Evolutionary conservation across 2,888 invertebrate species (phyloP), one percentile per base, ranked within the genome.

Genomic region (Hoplodrina blanda): DNA sequence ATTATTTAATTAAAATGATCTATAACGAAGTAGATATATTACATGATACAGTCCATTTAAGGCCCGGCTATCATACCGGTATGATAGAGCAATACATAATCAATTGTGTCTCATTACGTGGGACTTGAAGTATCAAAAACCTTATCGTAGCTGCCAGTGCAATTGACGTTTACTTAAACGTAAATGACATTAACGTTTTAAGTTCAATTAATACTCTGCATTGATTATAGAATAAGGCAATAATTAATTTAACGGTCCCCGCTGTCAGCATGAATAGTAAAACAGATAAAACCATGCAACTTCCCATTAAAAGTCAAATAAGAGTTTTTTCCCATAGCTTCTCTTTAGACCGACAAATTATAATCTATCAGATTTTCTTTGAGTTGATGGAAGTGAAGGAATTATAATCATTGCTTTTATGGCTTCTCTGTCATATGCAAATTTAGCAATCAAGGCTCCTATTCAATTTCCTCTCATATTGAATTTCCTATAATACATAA

Each of bases 361-460:
- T 73, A 62, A 46, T 52, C 33, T 33, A 37, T 46, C 15, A 46
- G 6, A 17, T 46, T 17, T 46, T 46, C 61, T 60, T 11, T 49
- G 65, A 60, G 62, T 59, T 46, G 19, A 17, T 44, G 56, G 33
- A 62, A 69, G 62, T n/a, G 13, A 64, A 62, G 62, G 57, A 68
- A 64, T 60, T 71, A 68, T 19, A 66, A 73, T 80, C 50, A 80
- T 73, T 62, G 73, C 57, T 68, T 63, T 56, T 17, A 57, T 69
- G 61, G 63, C 37, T 69, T 63, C 33, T 11, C 37, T 67, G 61
- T 62, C 59, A 73, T 54, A 69, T 60, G 41, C 53, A 68, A 61
- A 65, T 54, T 76, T 73, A 50, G 37, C 53, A 30, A 64, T 54
- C 62, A 77, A 59, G 41, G 41, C 8, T 44, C 17, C 19, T 62